Evolutionary conservation across 2,888 invertebrate species (phyloP).

Genomic region (Hyppa rectilinea): DNA sequence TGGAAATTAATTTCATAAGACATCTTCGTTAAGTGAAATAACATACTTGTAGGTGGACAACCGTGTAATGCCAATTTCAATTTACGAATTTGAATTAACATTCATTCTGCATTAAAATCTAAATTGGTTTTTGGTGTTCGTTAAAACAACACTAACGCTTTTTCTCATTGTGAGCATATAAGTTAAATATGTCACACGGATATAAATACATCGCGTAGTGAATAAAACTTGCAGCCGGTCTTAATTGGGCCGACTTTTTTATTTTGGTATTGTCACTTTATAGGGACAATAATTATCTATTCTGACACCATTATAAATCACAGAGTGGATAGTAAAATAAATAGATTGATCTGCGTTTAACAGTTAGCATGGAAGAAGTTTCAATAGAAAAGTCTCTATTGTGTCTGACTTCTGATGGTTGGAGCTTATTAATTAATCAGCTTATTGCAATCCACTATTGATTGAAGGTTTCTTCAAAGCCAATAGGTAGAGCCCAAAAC

Average conservation of each 20-base stretch:
- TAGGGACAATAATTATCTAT: background rate
- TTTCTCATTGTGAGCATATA: slow-evolving; percentile 13
- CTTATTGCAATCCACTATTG: no score
- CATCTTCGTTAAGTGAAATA: slow-evolving; percentile 57
- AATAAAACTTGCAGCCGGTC: background rate
- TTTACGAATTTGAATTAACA: slow-evolving; percentile 52
- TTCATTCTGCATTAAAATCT: slow-evolving; percentile 51
- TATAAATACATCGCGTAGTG: background rate
- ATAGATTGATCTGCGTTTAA: background rate
- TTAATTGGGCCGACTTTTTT: background rate
- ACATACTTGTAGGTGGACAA: slow-evolving; percentile 47
- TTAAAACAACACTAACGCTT: slow-evolving; percentile 23
- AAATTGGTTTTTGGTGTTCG: slow-evolving; percentile 55
- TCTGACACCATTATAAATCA: background rate
- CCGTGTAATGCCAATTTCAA: slow-evolving; percentile 58
- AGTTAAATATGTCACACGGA: slow-evolving; percentile 1
- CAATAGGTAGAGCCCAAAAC: background rate
- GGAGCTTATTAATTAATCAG: background rate
- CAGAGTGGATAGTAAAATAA: no score
- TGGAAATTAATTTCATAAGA: slow-evolving; percentile 56
- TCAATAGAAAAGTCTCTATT: background rate
- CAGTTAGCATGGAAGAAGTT: background rate
- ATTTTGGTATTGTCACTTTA: background rate
- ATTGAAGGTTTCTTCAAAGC: background rate
- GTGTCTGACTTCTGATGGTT: background rate